Evolutionary conservation across 2,797 vertebrate genomes (phyloP).

Genomic region (Lacerta bilineata): DNA sequence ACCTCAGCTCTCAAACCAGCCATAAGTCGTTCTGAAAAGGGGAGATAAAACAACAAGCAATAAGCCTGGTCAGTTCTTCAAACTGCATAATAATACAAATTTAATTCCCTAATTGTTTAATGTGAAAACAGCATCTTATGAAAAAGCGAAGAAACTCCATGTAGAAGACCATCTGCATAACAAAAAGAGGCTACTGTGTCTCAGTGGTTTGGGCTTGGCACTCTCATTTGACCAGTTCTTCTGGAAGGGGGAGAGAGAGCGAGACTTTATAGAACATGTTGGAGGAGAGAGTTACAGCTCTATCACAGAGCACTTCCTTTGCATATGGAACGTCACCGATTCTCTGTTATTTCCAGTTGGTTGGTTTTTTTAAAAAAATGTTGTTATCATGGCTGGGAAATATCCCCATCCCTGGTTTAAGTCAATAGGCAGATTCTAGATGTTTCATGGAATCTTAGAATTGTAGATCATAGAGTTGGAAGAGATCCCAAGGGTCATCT

Average conservation of each 20-base stretch:
- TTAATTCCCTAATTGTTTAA: slow-evolving; percentile 59
- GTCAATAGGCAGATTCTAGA: no score
- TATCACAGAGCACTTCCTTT: no score
- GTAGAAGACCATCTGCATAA: slow-evolving; percentile 54
- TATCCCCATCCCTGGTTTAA: neutral
- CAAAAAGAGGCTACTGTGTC: slow-evolving; percentile 56
- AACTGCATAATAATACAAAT: slow-evolving; percentile 31
- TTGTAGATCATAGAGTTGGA: no score
- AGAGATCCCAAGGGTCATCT: no score
- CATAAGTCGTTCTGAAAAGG: slow-evolving; percentile 76
- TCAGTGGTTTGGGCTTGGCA: neutral
- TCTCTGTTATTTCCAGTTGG: neutral
- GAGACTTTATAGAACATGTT: neutral
- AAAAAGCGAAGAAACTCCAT: slow-evolving; percentile 56
- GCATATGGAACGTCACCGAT: neutral
- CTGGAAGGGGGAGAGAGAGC: neutral
- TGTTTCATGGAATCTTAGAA: no score
- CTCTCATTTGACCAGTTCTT: neutral
- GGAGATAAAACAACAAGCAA: slow-evolving; percentile 30
- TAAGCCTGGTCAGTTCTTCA: slow-evolving; percentile 55
- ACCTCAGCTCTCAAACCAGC: slow-evolving; percentile 81
- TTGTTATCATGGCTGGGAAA: neutral
- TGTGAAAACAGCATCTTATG: slow-evolving; percentile 26
- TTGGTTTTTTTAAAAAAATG: neutral
- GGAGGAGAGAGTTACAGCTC: neutral